phyloP scores from a whole-genome alignment of 2,113 vertebrate species.

The Pantherophis guttatus region DNA sequence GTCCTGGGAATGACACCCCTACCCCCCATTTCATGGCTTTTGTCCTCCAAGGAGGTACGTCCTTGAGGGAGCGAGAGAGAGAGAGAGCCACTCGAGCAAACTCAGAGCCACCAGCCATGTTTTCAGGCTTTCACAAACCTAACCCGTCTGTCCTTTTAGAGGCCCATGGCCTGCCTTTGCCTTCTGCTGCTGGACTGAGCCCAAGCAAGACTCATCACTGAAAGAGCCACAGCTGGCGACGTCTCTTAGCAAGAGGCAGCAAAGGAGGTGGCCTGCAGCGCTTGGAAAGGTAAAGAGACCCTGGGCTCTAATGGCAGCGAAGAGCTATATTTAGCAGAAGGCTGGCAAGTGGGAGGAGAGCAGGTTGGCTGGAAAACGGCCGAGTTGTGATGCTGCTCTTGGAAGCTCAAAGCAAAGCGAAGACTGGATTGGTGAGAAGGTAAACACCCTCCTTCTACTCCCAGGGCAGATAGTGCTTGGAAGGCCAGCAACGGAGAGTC shows the following conservation, averaged over 20 bases:
- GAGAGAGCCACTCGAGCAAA: neutral
- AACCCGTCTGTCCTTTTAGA: neutral
- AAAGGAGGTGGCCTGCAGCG: neutral
- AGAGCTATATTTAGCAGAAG: neutral
- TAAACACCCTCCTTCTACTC: neutral
- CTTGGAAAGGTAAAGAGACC: neutral
- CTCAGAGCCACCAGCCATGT: neutral
- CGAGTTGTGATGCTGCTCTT: neutral
- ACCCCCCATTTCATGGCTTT: neutral
- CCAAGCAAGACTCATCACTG: neutral
- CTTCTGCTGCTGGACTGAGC: neutral
- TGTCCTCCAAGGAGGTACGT: neutral
- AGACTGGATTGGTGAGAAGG: neutral
- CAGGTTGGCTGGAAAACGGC: neutral
- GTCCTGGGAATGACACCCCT: neutral
- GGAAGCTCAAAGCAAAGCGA: neutral
- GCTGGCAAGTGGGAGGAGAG: neutral
- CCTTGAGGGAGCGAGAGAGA: neutral
- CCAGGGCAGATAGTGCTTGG: neutral
- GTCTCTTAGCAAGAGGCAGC: too few relatives aligned
- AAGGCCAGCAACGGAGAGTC: neutral
- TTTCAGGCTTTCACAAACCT: neutral
- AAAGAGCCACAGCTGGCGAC: neutral
- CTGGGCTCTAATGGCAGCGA: neutral
- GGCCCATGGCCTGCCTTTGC: neutral